Evolutionary conservation across 2,888 invertebrate species (phyloP).

Genomic region (Orthosia gracilis): DNA sequence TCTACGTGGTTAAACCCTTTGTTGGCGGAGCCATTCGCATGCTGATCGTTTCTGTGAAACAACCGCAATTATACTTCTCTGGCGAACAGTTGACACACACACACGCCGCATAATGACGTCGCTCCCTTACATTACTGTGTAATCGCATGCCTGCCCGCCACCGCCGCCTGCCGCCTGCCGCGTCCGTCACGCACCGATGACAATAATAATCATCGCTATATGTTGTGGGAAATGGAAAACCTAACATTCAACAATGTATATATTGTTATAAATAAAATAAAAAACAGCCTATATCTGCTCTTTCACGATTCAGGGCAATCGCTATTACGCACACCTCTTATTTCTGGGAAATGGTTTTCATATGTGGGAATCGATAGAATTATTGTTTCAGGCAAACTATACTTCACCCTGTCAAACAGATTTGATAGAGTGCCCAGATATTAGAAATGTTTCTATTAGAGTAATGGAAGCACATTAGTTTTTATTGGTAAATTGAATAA

Average conservation of each 20-base stretch:
- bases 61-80: conserved; percentile 79
- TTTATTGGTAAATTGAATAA: conserved; percentile 34
- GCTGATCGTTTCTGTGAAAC: conserved; percentile 80
- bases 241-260: conserved; percentile 62
- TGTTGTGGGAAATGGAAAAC: conserved; percentile 79
- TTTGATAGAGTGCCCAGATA: conserved; percentile 44
- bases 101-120: conserved; percentile 73
- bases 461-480: conserved; percentile 25
- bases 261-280: conserved; percentile 50
- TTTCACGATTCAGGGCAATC: conserved; percentile 13
- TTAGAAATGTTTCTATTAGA: conserved; percentile 38
- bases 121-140: conserved; percentile 76
- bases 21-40: conserved; percentile 65
- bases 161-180: not conserved
- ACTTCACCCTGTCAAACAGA: conserved; percentile 18
- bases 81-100: conserved; percentile 80
- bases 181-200: conserved; percentile 86
- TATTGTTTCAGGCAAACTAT: conserved; percentile 38
- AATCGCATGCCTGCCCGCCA: conserved; percentile 75
- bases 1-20: conserved; percentile 65
- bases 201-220: conserved; percentile 79
- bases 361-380: conserved; percentile 46
- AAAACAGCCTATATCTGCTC: conserved; percentile 14
- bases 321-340: conserved; percentile 10
- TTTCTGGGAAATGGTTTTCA: conserved; percentile 44